Base-by-base conservation (phyloP, 1,140 invertebrate species). In the Trialeurodes vaporariorum region DNA sequence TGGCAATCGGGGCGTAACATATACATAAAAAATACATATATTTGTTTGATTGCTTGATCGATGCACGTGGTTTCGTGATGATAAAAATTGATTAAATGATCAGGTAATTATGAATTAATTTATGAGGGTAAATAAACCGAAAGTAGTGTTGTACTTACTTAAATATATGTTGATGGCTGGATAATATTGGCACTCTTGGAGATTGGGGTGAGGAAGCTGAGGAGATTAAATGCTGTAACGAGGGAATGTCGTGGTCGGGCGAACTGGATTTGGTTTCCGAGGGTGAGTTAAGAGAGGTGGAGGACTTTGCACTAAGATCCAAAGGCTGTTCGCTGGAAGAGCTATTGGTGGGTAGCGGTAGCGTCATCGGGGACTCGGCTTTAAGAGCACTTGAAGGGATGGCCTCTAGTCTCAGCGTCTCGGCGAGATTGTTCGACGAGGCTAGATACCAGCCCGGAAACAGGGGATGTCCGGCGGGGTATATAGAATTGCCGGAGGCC, bases 231-330 rank as follows among this genome's bases (percentile, higher is more conserved):
- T 61, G 66, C 61, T 67, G 66, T 12, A 66, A 61, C 26, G 25
- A 24, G 27, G 68, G 61, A 49, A 49, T 49, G 66, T 64, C 25
- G 66, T 62, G 34, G 65, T 70, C 40, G 66, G 64, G 58, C 64
- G 61, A 58, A 67, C 77, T 75, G 77, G 75, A 11, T 76, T 75
- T 0, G 78, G 78, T 25, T 25, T 64, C 24, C 26, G 17, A 34
- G 67, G 70, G 67, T 27, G 68, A 62, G 58, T 26, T 61, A 27
- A 27, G 2, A 25, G 65, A 22, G 13, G 61, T 25, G 5, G 24
- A 59, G 70, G 79, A 79, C 76, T 90, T 88, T 72, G 87, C 86
- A 79, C 88, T 90, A 73, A 92, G 84, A 81, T 91, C 89, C 70
- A 91, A 82, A 25, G 89, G 89, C 78, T 89, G 86, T 74, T 89